Base-by-base conservation (phyloP, 1,140 invertebrate genomes). In the Philotrypesis tridentata region DNA sequence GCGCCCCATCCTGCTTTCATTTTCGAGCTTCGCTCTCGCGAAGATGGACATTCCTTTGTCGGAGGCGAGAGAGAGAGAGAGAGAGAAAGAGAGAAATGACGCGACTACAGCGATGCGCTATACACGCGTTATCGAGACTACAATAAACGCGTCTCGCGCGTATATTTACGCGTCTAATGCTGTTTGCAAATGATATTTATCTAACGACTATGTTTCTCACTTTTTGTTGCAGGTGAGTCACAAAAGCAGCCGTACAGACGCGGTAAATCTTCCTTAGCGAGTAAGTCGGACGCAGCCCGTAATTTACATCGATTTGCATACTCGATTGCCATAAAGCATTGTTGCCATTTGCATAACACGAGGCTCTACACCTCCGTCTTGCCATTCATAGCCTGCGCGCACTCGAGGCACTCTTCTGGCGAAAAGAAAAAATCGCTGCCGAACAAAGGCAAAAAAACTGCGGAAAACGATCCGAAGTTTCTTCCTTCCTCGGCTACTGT, bases 161-260 rank as follows among this genome's bases (percentile, higher is more conserved):
- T 37, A 48, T 48, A 14, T 48, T 17, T 11, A 48, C n/a, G n/a
- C n/a, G n/a, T 17, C 1, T 2, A 48, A 48, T 17, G 48, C 6
- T 55, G 40, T 55, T n/a, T 5, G 17, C n/a, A n/a, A n/a, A 55
- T n/a, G 1, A 55, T 55, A 6, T n/a, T 55, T 7, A 55, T 55
- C 48, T 55, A 55, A 55, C 0, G 5, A n/a, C 48, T 1, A 55
- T 17, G 48, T 55, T 73, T 61, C 63, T 27, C n/a, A n/a, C 9
- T 73, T 21, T 80, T 73, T 79, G 68, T 80, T 80, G 29, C 70
- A 73, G 78, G 70, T 80, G 70, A 80, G 78, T 80, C 27, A 76
- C 12, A 43, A 37, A 43, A 71, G 31, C 27, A 17, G 14, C n/a
- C n/a, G n/a, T 17, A 17, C 40, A 5, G 11, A n/a, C 12, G 8